Percentiles rank a stretch among this genome's conserved stretches.
Conservation (phyloP, 2,888 invertebrate species). For the Drosophila birchii region DNA sequence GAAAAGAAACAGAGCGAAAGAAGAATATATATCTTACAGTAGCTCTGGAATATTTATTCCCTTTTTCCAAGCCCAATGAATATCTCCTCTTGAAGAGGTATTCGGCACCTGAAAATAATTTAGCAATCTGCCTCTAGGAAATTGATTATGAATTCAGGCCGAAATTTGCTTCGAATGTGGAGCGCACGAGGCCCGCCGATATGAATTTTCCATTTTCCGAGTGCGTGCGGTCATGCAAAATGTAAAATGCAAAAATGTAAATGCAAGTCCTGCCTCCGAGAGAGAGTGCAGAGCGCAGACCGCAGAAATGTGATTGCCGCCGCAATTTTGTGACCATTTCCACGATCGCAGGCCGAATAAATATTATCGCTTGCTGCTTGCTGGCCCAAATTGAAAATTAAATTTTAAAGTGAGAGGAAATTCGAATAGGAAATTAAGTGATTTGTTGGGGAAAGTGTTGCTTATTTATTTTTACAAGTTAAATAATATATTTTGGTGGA, state of each 20-base stretch:
- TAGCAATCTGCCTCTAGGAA: conserved; percentile 3
- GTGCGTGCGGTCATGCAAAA: conserved; percentile 47
- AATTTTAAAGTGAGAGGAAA: background rate
- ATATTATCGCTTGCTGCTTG: background rate
- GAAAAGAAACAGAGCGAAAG: background rate
- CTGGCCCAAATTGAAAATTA: conserved; percentile 1
- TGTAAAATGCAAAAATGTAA: conserved; percentile 45
- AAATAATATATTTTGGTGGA: background rate
- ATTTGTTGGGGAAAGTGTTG: background rate
- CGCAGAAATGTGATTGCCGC: conserved; percentile 54
- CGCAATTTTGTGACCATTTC: conserved; percentile 38
- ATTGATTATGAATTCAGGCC: conserved; percentile 20
- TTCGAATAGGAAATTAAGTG: background rate
- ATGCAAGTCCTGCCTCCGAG: conserved; percentile 4
- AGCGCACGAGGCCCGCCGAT: background rate
- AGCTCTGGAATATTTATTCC: background rate
- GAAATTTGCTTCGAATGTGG: background rate
- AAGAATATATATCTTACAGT: background rate
- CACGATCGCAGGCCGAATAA: background rate
- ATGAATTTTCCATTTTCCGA: background rate
- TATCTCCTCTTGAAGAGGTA: conserved; percentile 11
- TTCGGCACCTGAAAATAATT: conserved; percentile 5
- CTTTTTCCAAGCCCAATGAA: background rate
- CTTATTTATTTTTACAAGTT: background rate
- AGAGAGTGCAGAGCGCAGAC: background rate